Evolutionary conservation across 2,888 invertebrate genomes (phyloP), one percentile per base, ranked within the genome.

Genomic region (Helicoverpa assulta): DNA sequence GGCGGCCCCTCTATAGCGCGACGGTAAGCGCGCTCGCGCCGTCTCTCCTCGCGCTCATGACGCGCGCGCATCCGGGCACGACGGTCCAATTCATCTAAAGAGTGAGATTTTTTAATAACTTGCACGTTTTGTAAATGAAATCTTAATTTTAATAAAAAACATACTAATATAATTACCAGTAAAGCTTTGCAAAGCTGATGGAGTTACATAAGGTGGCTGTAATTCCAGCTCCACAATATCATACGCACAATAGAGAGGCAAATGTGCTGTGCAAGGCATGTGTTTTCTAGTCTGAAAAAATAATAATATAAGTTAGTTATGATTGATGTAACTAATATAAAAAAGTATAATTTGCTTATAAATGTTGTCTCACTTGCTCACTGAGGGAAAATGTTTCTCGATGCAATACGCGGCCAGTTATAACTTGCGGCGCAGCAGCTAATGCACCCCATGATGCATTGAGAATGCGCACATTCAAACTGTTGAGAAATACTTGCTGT

Each of bases 171-270:
- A 51, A 47, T 78, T 81, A 98, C 98, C 97, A 92, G 96, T 95
- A 89, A 98, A 99, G 64, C 93, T 90, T 60, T 96, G 93, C 33
- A 98, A 88, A 53, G 98, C 97, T 60, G 97, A 96, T 63, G 96
- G 90, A 5, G 97, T 97, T 3, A 99, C 96, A 70, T 97, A 89
- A 0, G 98, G 98, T 37, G 97, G 96, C 74, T 96, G 96, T 60
- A 99, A 93, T 70, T 98, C 97, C 69, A 99, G 96, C 92, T 99
- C 99, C 50, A 98, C 98, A 50, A 99, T 96, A 86, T 98, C 98
- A 93, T 99, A 99, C 70, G 98, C 98, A 86, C 98, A 98, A 71
- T 98, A 98, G 8, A 99, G 95, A 0, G 99, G 99, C 83, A 99
- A 96, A 92, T 99, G 99, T 64, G 97, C 83, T n/a, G 95, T 99